Conservation (phyloP, 2,797 vertebrate species). For the Sebastes variabilis region DNA sequence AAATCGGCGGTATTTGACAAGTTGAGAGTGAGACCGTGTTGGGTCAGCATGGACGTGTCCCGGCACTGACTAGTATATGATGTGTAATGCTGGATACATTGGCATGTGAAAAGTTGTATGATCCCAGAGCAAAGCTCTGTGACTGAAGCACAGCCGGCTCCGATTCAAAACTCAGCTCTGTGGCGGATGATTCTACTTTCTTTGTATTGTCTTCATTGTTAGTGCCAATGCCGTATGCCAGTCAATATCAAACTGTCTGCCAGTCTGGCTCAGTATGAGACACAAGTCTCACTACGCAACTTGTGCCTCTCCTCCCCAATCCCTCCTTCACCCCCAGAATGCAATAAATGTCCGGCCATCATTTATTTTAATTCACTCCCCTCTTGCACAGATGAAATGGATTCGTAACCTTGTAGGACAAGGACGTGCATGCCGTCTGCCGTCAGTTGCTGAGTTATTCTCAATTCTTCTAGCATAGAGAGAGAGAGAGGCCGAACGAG, state of each 20-base stretch:
- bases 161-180: slow-evolving; percentile 41
- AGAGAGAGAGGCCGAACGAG: slow-evolving; percentile 50
- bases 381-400: slow-evolving; percentile 86
- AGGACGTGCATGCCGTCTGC: slow-evolving; percentile 85
- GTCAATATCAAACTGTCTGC: slow-evolving; percentile 63
- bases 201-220: slow-evolving; percentile 45
- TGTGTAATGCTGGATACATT: not conserved
- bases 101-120: not conserved
- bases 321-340: slow-evolving; percentile 81
- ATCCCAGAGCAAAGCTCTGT: not conserved
- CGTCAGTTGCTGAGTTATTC: slow-evolving; percentile 84
- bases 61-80: not conserved
- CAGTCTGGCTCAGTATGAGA: slow-evolving; percentile 67
- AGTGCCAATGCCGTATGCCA: slow-evolving; percentile 47
- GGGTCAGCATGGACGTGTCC: not conserved
- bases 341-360: slow-evolving; percentile 85
- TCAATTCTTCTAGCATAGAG: slow-evolving; percentile 82
- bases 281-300: slow-evolving; percentile 72
- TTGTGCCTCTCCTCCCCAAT: slow-evolving; percentile 78
- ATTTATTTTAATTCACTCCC: slow-evolving; percentile 87
- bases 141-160: slow-evolving; percentile 11
- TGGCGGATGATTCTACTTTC: slow-evolving; percentile 38
- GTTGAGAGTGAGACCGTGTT: no score
- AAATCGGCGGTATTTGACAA: no score
- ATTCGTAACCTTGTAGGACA: slow-evolving; percentile 89